Conservation (phyloP, 2,888 invertebrate species). For the Nomada goodeniana region DNA sequence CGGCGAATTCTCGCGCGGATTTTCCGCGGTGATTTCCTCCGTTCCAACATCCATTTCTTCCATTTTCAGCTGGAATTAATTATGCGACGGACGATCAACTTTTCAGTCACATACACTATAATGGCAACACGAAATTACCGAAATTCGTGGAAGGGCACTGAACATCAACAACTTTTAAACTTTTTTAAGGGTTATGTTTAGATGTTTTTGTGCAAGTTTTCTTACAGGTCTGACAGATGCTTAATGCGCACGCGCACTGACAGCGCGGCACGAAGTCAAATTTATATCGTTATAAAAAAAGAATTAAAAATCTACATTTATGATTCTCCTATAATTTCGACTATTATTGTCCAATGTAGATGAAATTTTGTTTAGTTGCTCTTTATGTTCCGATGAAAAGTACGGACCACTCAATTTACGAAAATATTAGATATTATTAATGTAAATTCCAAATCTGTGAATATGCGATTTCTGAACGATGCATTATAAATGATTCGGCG, state of each 20-base stretch:
- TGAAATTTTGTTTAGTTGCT: too few relatives aligned
- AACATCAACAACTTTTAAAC: conserved; percentile 21
- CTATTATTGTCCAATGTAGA: too few relatives aligned
- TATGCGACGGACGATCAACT: neutral
- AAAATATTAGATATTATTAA: too few relatives aligned
- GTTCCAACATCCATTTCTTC: conserved; percentile 70
- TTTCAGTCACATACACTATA: neutral
- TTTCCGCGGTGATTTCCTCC: conserved; percentile 42
- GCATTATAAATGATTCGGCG: too few relatives aligned
- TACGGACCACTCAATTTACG: too few relatives aligned
- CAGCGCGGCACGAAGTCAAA: neutral
- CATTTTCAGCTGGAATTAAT: conserved; percentile 48
- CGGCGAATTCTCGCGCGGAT: neutral
- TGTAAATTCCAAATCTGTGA: too few relatives aligned
- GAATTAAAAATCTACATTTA: neutral
- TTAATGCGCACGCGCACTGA: conserved; percentile 2
- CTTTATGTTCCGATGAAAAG: too few relatives aligned
- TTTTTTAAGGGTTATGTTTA: conserved; percentile 54
- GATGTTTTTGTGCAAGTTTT: conserved; percentile 32
- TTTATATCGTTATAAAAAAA: neutral
- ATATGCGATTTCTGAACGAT: too few relatives aligned
- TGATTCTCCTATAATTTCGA: too few relatives aligned
- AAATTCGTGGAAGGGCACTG: conserved; percentile 5
- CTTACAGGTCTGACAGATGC: neutral
- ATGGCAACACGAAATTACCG: neutral